These are phyloP conservation scores for Eurosta solidaginis DNA, from an alignment of 1,140 invertebrate species.

Conservation along the genomic window DNA sequence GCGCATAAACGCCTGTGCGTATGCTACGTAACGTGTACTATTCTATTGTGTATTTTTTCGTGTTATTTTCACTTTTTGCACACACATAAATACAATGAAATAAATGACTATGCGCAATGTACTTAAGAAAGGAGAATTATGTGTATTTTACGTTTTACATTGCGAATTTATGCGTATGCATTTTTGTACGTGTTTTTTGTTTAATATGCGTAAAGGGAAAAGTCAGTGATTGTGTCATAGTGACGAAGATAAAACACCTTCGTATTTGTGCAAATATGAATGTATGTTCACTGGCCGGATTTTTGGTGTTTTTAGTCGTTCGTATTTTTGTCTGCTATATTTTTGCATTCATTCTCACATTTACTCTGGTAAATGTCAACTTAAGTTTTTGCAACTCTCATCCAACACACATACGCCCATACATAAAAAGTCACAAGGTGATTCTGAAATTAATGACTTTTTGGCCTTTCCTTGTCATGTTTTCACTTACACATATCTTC, in stretches of 20 bases:
- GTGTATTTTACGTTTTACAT: neutral
- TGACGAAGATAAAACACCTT: too few relatives aligned
- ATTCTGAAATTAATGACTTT: conserved; percentile 23
- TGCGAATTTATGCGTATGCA: neutral
- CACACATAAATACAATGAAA: neutral
- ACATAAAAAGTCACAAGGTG: neutral
- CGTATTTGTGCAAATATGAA: too few relatives aligned
- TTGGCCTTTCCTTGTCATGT: neutral
- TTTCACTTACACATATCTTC: neutral
- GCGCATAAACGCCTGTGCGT: too few relatives aligned
- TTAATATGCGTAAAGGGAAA: neutral
- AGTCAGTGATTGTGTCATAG: neutral
- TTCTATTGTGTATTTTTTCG: too few relatives aligned
- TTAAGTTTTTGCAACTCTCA: neutral
- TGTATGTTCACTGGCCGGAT: too few relatives aligned
- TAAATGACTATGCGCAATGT: neutral
- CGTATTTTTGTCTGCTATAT: neutral
- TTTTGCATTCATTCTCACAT: conserved; percentile 11
- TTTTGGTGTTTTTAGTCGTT: neutral
- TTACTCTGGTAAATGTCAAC: neutral
- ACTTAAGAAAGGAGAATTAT: neutral
- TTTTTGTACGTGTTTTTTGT: neutral
- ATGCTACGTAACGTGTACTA: too few relatives aligned
- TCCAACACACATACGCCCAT: neutral
- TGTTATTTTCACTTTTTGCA: neutral